Evolutionary conservation across 2,888 invertebrate genomes (phyloP).

Genomic region (Limnephilus lunatus): DNA sequence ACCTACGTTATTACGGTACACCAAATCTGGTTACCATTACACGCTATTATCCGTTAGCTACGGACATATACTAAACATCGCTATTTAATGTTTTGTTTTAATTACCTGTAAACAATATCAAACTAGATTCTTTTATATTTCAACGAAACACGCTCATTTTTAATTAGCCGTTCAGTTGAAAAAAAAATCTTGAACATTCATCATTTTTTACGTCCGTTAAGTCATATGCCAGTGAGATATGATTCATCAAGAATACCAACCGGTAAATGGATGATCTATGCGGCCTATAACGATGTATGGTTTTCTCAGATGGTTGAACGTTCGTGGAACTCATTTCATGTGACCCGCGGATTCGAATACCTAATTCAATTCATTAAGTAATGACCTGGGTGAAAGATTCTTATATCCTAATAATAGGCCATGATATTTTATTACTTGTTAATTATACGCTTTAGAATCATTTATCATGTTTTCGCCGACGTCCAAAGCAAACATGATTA

Average conservation of each 20-base stretch:
- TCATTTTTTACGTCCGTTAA: conserved; percentile 18
- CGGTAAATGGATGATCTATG: conserved; percentile 35
- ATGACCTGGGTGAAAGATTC: conserved; percentile 28
- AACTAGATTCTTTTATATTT: neutral
- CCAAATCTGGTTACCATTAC: neutral
- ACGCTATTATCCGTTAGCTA: neutral
- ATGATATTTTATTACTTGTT: conserved; percentile 50
- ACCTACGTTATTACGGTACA: neutral
- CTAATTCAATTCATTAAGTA: conserved; percentile 39
- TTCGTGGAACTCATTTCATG: conserved; percentile 45
- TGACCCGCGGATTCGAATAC: conserved; percentile 36
- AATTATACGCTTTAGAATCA: conserved; percentile 40
- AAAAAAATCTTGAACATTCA: neutral
- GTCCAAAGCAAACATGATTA: conserved; percentile 48
- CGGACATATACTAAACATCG: neutral
- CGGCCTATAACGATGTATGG: neutral
- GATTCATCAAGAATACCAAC: conserved; percentile 28
- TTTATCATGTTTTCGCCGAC: conserved; percentile 46
- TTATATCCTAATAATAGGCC: conserved; percentile 53
- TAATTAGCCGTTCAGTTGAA: neutral
- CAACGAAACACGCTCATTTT: neutral
- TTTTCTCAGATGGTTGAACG: neutral
- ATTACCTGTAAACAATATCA: conserved; percentile 2
- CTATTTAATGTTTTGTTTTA: neutral
- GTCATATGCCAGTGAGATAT: conserved; percentile 27